Conservation (phyloP, 2,797 vertebrate species). For the Coccyzus lansbergi region DNA sequence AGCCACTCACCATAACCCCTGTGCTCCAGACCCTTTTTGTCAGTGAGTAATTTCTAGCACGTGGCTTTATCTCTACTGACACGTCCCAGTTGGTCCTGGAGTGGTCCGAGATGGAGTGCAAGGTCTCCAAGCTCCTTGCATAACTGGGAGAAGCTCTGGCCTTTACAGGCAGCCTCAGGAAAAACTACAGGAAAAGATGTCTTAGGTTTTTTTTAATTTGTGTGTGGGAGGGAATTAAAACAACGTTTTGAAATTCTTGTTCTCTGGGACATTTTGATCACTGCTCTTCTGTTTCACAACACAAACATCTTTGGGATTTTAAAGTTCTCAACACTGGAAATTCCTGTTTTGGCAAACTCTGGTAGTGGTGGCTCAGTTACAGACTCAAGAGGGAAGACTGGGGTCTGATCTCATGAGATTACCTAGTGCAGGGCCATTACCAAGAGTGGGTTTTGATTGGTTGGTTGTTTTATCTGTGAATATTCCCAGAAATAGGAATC, state of each 20-base stretch:
- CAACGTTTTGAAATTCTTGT: background rate
- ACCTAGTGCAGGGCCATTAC: background rate
- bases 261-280: conserved; percentile 1
- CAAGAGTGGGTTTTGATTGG: background rate
- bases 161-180: background rate
- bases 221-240: conserved; percentile 15
- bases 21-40: background rate
- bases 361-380: background rate
- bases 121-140: background rate
- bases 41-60: background rate
- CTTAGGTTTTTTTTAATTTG: background rate
- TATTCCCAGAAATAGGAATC: background rate
- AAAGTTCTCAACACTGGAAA: background rate
- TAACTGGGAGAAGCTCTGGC: background rate
- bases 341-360: background rate
- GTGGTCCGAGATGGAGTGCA: background rate
- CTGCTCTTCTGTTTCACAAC: background rate
- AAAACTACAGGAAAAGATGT: background rate
- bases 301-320: background rate
- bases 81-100: background rate
- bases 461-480: background rate
- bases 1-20: no score
- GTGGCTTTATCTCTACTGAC: background rate
- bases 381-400: background rate
- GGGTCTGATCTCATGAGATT: background rate